Conservation (phyloP, 2,113 vertebrate genomes). For the Otis tarda region DNA sequence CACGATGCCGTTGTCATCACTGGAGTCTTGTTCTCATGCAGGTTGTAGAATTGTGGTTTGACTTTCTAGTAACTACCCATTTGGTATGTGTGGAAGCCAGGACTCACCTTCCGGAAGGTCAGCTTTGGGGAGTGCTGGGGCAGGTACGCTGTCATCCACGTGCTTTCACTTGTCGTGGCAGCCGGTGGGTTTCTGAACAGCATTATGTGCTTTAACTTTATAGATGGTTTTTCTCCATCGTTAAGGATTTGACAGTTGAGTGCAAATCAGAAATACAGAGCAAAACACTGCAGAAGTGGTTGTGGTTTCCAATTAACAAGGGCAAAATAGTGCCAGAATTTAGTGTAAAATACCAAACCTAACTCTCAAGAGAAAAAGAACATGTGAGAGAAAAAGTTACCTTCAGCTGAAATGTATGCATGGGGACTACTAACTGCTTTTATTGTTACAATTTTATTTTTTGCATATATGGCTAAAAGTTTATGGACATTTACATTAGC, state of each 20-base stretch:
- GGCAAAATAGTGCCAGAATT: slow-evolving; percentile 4
- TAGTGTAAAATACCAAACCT: slow-evolving; percentile 20
- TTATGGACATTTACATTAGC: slow-evolving; percentile 36
- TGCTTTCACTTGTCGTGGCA: not conserved
- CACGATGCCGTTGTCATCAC: not conserved
- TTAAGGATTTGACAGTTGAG: not conserved
- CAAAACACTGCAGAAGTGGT: not conserved
- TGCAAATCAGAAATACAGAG: not conserved
- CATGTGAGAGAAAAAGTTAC: slow-evolving; percentile 15
- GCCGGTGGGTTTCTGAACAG: not conserved
- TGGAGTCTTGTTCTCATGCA: not conserved
- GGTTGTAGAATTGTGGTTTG: not conserved
- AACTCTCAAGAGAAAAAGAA: slow-evolving; percentile 28
- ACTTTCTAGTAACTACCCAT: not conserved
- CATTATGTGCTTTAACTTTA: not conserved
- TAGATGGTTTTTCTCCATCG: not conserved
- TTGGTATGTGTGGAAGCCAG: not conserved
- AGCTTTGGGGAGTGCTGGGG: not conserved
- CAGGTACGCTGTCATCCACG: not conserved
- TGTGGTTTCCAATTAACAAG: slow-evolving; percentile 25
- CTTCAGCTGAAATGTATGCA: slow-evolving; percentile 7
- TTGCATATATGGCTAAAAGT: slow-evolving; percentile 42
- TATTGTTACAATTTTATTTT: slow-evolving; percentile 39
- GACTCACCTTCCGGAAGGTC: not conserved
- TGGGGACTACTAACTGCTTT: slow-evolving; percentile 37